Base-by-base conservation (phyloP, 2,888 invertebrate genomes). In the Leptopilina myrica region DNA sequence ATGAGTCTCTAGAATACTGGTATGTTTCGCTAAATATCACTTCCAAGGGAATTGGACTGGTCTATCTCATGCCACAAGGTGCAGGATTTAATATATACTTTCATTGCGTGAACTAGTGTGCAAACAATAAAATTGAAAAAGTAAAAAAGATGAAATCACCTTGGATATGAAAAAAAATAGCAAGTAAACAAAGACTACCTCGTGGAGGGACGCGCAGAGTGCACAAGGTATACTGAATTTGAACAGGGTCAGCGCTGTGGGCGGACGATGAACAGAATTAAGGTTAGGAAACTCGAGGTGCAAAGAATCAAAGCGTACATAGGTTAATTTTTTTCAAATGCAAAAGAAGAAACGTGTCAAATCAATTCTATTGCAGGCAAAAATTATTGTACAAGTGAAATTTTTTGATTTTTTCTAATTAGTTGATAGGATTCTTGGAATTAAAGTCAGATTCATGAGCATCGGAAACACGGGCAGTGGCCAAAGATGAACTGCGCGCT, bases 131-230 rank as follows among this genome's bases (percentile, higher is more conserved):
- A 76, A 62, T 64, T n/a, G n/a, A 0, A 5, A 26, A 33, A 33
- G 33, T 33, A 15, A n/a, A 46, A 76, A 14, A n/a, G 43, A 59
- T 14, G 7, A 26, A 33, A 76, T 43, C 59, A 43, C 62, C 26
- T 64, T 15, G n/a, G 26, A 53, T 26, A 40, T 14, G 12, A 76
- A 46, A 46, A 62, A 40, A 56, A 40, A 11, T 49, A 49, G 7
- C 73, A 76, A 64, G 76, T 76, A 76, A 76, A 76, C 76, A 76
- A 76, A 76, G 46, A 64, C 46, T 76, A 59, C 64, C 76, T 76
- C 64, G 76, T 64, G 76, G 64, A 76, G 43, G 46, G 49, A 76
- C 76, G 64, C 76, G 64, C n/a, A 14, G 33, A 73, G 33, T 73
- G 56, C n/a, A 73, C 53, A 73, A 56, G 53, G 43, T 43, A 56